phyloP scores from a whole-genome alignment of 92 coral and sea anemone genomes.

The Ricordea florida region DNA sequence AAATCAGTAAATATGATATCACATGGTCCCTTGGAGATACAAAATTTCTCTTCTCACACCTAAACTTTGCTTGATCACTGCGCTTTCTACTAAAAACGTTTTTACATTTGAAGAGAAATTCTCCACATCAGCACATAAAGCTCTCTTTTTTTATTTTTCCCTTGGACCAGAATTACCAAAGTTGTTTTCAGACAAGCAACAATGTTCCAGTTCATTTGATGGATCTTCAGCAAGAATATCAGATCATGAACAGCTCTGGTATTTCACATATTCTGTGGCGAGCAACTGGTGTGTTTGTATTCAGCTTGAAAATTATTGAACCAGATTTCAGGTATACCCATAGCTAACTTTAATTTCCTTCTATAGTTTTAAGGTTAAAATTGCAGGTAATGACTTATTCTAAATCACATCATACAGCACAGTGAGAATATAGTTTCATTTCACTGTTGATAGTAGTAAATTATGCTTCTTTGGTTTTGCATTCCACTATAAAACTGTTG shows the following conservation, averaged over 20 bases:
- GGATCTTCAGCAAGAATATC: constrained; percentile 68
- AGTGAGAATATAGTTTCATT: not conserved
- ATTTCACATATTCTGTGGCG: constrained; percentile 66
- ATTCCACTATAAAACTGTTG: too few species aligned
- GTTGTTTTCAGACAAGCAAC: constrained; percentile 60
- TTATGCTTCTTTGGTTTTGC: too few species aligned
- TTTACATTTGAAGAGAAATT: not conserved
- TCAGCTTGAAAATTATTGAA: constrained; percentile 76
- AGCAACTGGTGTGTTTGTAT: constrained; percentile 72
- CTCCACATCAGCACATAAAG: too few species aligned
- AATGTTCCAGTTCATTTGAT: not conserved
- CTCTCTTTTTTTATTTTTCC: not conserved
- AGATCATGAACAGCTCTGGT: constrained; percentile 80
- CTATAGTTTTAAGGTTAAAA: too few species aligned
- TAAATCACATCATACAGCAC: not conserved
- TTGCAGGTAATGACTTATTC: too few species aligned
- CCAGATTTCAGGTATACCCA: constrained; percentile 74
- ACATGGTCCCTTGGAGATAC: not conserved
- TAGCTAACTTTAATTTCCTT: too few species aligned
- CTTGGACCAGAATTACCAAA: constrained; percentile 68
- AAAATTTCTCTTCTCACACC: too few species aligned
- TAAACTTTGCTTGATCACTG: too few species aligned
- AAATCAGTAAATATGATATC: not conserved
- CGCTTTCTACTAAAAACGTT: too few species aligned
- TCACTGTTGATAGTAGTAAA: too few species aligned